A percentile compares a stretch with the other conserved stretches of the same genome.
Evolutionary conservation across 2,113 vertebrate species (phyloP).

Genomic region (Dunckerocampus dactyliophorus): DNA sequence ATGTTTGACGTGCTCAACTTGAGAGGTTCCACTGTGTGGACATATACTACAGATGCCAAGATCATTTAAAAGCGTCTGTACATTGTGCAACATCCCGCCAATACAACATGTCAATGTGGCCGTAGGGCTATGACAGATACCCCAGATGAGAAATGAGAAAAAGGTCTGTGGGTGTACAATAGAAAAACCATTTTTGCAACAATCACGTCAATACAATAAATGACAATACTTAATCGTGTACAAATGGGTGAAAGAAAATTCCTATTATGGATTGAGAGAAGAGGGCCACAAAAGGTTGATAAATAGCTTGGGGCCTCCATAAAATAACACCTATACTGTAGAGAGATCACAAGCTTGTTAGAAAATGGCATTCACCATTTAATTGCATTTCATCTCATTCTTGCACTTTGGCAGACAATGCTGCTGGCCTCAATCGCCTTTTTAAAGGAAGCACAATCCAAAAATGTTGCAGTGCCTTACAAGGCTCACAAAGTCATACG

Average conservation of each 20-base stretch:
- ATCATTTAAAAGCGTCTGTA: no score
- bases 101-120: not conserved
- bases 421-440: not conserved
- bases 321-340: conserved; percentile 10
- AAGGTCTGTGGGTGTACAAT: conserved; percentile 22
- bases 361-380: not conserved
- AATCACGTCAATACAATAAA: conserved; percentile 32
- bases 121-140: not conserved
- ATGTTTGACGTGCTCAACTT: no score
- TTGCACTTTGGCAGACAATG: not conserved
- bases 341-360: conserved; percentile 19
- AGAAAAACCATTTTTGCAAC: conserved; percentile 32
- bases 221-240: conserved; percentile 21
- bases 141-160: conserved; percentile 10
- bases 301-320: conserved; percentile 9
- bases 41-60: no score
- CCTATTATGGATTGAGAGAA: conserved; percentile 38
- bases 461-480: conserved; percentile 5
- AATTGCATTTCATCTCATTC: conserved; percentile 2
- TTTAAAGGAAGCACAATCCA: conserved; percentile 7
- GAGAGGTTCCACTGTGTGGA: no score
- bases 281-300: conserved; percentile 24
- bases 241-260: conserved; percentile 30
- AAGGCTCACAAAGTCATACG: not conserved
- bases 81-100: not conserved